phyloP scores from a whole-genome alignment of 2,888 invertebrate species.

The Epistrophella euchroma region DNA sequence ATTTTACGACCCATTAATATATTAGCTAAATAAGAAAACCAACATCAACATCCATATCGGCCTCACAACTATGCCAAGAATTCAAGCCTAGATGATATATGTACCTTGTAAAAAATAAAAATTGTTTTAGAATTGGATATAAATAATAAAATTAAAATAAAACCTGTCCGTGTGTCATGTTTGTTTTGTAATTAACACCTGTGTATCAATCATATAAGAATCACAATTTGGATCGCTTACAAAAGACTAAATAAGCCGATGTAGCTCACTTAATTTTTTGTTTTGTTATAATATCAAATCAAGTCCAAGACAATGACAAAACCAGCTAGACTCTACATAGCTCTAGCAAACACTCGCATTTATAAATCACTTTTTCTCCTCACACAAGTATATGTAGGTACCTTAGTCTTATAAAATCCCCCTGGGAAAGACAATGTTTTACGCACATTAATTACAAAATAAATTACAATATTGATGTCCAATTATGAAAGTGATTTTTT shows the following conservation, averaged over 20 bases:
- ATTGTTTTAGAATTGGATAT: slow-evolving; percentile 40
- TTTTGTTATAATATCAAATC: not conserved
- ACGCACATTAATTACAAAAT: slow-evolving; percentile 69
- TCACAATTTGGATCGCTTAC: slow-evolving; percentile 57
- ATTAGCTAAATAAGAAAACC: not conserved
- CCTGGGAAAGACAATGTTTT: slow-evolving; percentile 35
- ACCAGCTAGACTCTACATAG: not conserved
- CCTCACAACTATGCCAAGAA: slow-evolving; percentile 65
- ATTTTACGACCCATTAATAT: slow-evolving; percentile 53
- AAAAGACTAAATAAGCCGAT: slow-evolving; percentile 63
- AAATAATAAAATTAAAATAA: slow-evolving; percentile 18
- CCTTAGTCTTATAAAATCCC: no score
- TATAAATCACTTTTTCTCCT: slow-evolving; percentile 34
- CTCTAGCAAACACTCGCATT: not conserved
- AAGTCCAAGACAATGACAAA: slow-evolving; percentile 27
- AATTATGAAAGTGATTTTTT: slow-evolving; percentile 73
- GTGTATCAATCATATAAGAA: slow-evolving; percentile 56
- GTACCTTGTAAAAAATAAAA: slow-evolving; percentile 42
- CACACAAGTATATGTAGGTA: slow-evolving; percentile 15
- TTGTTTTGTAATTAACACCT: slow-evolving; percentile 73
- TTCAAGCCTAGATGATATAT: slow-evolving; percentile 7
- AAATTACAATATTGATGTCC: slow-evolving; percentile 68
- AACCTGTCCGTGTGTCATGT: slow-evolving; percentile 68
- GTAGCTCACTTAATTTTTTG: slow-evolving; percentile 61
- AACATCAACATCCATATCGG: slow-evolving; percentile 40